Conservation (phyloP, 2,888 invertebrate species). For the Lysandra coridon region DNA sequence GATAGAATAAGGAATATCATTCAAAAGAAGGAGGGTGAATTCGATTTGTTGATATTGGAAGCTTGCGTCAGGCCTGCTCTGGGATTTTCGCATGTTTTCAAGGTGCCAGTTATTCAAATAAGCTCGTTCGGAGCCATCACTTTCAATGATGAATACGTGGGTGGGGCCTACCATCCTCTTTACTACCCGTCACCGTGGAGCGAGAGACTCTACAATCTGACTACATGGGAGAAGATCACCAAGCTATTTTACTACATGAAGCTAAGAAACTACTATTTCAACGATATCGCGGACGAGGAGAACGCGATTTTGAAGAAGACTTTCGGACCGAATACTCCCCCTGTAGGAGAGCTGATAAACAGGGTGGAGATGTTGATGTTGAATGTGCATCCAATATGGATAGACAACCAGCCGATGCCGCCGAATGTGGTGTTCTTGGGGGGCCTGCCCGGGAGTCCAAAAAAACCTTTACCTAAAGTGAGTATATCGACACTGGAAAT, state of each 20-base stretch:
- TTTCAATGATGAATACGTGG: constrained; percentile 42
- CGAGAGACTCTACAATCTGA: constrained; percentile 38
- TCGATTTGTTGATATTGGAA: constrained; percentile 53
- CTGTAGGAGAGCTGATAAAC: constrained; percentile 44
- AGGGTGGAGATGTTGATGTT: constrained; percentile 60
- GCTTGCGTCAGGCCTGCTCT: constrained; percentile 43
- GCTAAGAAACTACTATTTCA: constrained; percentile 1
- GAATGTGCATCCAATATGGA: constrained; percentile 62
- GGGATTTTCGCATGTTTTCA: constrained; percentile 48
- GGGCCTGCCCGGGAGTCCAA: constrained; percentile 56
- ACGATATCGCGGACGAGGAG: constrained; percentile 35
- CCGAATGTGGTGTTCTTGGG: constrained; percentile 61
- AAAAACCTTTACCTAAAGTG: constrained; percentile 58
- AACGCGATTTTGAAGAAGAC: constrained; percentile 41
- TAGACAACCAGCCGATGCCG: constrained; percentile 56
- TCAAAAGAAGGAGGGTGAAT: constrained; percentile 37
- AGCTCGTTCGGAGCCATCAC: constrained; percentile 47
- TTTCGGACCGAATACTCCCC: constrained; percentile 48
- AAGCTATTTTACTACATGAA: constrained; percentile 33
- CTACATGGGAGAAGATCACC: constrained; percentile 45
- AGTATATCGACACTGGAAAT: not conserved
- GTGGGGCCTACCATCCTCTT: constrained; percentile 39
- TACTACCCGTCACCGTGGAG: constrained; percentile 38
- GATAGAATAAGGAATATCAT: constrained; percentile 38
- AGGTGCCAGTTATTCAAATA: constrained; percentile 52